Evolutionary conservation across 2,888 invertebrate species (phyloP), one percentile per base, ranked within the genome.

Genomic region (Leucophora obtusa): DNA sequence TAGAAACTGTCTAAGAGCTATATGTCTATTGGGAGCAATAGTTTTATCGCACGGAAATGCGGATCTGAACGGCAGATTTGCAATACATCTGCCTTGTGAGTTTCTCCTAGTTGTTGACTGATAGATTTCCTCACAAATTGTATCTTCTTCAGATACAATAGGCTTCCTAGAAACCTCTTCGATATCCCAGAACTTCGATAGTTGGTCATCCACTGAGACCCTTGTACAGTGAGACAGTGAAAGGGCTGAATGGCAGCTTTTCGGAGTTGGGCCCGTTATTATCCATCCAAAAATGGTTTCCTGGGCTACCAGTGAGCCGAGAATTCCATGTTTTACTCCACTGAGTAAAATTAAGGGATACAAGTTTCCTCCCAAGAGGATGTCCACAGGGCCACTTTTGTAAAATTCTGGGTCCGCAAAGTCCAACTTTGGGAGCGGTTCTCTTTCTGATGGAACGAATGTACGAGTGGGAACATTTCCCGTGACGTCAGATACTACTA

Each of bases 261-360:
- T 38, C 2, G 2, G 2, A 0, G 60, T 14, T 7, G 68, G 75
- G 50, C 75, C 75, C 9, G 58, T 70, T 3, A 70, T 5, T 11
- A 65, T 76, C 76, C 76, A 76, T 4, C 70, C 70, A 38, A 76
- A 76, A 1, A 59, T 50, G 4, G 70, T 65, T 76, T 59, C 47
- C 70, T 59, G 65, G 35, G 38, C 65, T 18, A 65, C 24, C 35
- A 65, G 50, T 1, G 28, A 56, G 8, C 56, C 65, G 14, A 38
- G 33, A n/a, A 50, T n/a, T 4, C 58, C 54, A 1, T 38, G 35
- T 51, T 58, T 38, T 17, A 47, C 24, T 17, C 59, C 59, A 10
- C 28, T 50, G 51, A 54, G 56, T 24, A 62, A 43, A 47, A 62
- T 62, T 1, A 47, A 8, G 18, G 62, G 62, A 21, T 62, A 62